phyloP scores from a whole-genome alignment of 2,113 vertebrate genomes.

The Mormoops blainvillei region DNA sequence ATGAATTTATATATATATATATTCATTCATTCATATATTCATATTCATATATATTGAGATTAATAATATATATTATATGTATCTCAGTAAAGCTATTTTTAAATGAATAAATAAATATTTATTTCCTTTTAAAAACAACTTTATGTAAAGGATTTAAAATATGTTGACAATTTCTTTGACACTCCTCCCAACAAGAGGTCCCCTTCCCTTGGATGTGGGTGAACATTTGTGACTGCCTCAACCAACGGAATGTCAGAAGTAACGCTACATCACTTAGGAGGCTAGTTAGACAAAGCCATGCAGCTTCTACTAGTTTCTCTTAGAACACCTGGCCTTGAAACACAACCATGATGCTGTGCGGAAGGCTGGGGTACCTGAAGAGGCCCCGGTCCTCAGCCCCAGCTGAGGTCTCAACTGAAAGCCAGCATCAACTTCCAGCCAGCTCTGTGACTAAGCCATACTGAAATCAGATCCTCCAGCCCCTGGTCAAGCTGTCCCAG shows the following conservation, averaged over 20 bases:
- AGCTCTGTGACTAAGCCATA: not conserved
- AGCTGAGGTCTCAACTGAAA: slow-evolving; percentile 3
- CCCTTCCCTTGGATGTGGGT: not conserved
- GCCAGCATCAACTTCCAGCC: slow-evolving; percentile 8
- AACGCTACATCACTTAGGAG: not conserved
- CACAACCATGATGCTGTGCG: not conserved
- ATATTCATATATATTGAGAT: no score
- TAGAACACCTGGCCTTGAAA: not conserved
- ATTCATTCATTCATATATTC: no score
- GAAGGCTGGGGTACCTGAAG: not conserved
- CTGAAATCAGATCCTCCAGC: not conserved
- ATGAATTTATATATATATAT: not conserved
- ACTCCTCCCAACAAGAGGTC: not conserved
- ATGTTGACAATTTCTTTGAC: not conserved
- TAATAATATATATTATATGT: no score
- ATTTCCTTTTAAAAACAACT: not conserved
- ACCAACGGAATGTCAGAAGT: not conserved
- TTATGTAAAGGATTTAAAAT: slow-evolving; percentile 21
- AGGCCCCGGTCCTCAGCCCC: not conserved
- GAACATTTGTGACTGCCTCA: not conserved
- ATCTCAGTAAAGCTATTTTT: not conserved
- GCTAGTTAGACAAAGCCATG: not conserved
- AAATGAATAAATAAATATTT: not conserved
- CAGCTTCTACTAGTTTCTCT: not conserved
- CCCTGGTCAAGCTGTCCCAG: not conserved